phyloP scores from a whole-genome alignment of 2,888 invertebrate species.

The Oxycera nigricornis region DNA sequence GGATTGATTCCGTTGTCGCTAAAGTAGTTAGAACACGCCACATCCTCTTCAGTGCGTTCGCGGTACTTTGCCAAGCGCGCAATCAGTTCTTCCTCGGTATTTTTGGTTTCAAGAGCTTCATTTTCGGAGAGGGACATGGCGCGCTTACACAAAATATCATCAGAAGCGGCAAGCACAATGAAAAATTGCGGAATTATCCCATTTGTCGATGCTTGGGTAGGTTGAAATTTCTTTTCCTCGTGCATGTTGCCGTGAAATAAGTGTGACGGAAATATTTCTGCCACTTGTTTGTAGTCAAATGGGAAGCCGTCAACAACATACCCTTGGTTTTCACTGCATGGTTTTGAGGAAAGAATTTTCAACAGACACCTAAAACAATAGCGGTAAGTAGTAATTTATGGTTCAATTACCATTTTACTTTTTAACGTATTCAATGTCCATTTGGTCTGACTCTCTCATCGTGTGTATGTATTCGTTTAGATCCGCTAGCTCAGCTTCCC shows the following conservation, averaged over 20 bases:
- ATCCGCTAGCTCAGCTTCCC: conserved; percentile 2
- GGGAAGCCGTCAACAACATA: conserved; percentile 49
- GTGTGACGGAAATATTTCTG: conserved; percentile 38
- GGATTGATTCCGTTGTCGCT: conserved; percentile 48
- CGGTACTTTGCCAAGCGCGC: conserved; percentile 47
- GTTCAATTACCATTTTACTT: neutral
- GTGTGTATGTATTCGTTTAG: neutral
- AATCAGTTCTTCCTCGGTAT: conserved; percentile 46
- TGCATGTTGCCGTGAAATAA: neutral
- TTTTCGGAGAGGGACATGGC: conserved; percentile 46
- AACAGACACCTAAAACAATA: conserved; percentile 47
- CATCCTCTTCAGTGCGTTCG: conserved; percentile 44
- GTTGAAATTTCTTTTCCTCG: neutral
- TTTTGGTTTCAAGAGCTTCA: conserved; percentile 32
- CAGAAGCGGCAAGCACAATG: conserved; percentile 45
- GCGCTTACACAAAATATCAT: conserved; percentile 47
- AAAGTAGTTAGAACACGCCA: conserved; percentile 43
- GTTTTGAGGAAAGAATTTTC: conserved; percentile 42
- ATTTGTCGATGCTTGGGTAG: neutral
- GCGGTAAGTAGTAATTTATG: neutral
- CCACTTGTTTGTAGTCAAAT: conserved; percentile 46
- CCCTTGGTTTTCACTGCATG: conserved; percentile 48
- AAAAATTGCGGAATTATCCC: conserved; percentile 45
- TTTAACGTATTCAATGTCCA: conserved; percentile 10
- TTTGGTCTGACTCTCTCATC: neutral